phyloP scores from a whole-genome alignment of 2,113 vertebrate genomes.

The Campylomormyrus numenius region DNA sequence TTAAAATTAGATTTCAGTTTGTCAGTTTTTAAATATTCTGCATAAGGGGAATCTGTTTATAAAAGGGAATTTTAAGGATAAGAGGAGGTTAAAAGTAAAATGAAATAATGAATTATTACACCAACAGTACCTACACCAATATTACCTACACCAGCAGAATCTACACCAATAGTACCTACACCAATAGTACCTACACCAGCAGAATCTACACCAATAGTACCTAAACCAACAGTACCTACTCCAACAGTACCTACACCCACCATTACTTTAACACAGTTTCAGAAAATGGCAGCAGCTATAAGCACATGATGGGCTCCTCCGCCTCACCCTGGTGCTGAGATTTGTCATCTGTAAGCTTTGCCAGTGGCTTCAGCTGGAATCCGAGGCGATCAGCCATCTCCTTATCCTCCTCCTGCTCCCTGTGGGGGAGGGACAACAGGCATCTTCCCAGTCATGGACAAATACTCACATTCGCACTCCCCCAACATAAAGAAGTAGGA shows the following conservation, averaged over 20 bases:
- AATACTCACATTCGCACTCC: neutral
- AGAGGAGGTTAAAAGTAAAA: neutral
- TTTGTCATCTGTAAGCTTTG: conserved; percentile 74
- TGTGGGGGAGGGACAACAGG: conserved; percentile 37
- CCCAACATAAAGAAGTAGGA: neutral
- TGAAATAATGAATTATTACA: neutral
- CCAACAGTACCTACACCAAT: neutral
- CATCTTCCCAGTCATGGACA: neutral
- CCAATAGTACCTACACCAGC: neutral
- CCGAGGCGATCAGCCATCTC: conserved; percentile 93
- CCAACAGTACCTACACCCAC: neutral
- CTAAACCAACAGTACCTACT: neutral
- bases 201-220: neutral
- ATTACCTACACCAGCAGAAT: neutral
- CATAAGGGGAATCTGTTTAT: neutral
- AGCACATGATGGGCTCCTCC: neutral
- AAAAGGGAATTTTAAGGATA: neutral
- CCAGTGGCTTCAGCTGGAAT: conserved; percentile 85
- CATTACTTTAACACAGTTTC: neutral
- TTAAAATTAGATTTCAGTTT: neutral
- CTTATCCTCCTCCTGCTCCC: conserved; percentile 94
- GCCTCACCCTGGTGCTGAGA: neutral
- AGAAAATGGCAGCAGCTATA: neutral
- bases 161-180: neutral
- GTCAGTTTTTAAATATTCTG: neutral